These are phyloP conservation scores for Aleiodes alternator DNA, from an alignment of 2,888 invertebrate genomes.

Conservation along the genomic window DNA sequence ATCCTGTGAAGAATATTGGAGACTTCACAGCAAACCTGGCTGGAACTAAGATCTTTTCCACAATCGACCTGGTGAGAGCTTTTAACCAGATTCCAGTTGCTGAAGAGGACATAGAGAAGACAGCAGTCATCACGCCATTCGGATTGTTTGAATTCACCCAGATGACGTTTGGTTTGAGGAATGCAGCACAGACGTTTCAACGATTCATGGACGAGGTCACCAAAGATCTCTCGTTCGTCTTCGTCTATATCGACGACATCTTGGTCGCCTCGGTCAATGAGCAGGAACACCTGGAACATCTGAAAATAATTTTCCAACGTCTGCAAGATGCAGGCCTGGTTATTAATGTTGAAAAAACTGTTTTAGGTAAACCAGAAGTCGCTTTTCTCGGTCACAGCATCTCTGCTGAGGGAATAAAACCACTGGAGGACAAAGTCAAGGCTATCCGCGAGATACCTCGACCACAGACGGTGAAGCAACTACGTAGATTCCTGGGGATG, in stretches of 20 bases:
- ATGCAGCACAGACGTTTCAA: too few species aligned
- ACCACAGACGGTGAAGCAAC: constrained; percentile 42
- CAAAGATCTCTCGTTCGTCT: constrained; percentile 52
- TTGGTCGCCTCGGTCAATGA: constrained; percentile 47
- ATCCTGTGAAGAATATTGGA: constrained; percentile 63
- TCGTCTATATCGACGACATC: constrained; percentile 54
- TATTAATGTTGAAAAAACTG: constrained; percentile 58
- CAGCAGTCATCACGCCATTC: constrained; percentile 64
- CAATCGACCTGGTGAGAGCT: constrained; percentile 23
- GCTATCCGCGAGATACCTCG: constrained; percentile 45
- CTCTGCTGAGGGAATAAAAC: constrained; percentile 36
- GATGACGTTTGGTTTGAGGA: too few species aligned
- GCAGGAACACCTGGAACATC: constrained; percentile 47
- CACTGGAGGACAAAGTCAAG: constrained; percentile 46
- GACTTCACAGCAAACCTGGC: constrained; percentile 57
- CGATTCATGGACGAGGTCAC: constrained; percentile 49
- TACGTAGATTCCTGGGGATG: constrained; percentile 55
- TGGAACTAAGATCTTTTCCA: constrained; percentile 58
- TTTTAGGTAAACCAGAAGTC: constrained; percentile 42
- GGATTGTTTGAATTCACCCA: constrained; percentile 61
- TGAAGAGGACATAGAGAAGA: constrained; percentile 62
- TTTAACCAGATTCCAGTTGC: constrained; percentile 65
- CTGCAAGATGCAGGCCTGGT: constrained; percentile 53
- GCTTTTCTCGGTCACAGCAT: constrained; percentile 50
- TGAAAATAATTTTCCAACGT: constrained; percentile 49